Evolutionary conservation across 2,113 vertebrate genomes (phyloP), one percentile per base, ranked within the genome.

Genomic region (Vulpes ferrilata): DNA sequence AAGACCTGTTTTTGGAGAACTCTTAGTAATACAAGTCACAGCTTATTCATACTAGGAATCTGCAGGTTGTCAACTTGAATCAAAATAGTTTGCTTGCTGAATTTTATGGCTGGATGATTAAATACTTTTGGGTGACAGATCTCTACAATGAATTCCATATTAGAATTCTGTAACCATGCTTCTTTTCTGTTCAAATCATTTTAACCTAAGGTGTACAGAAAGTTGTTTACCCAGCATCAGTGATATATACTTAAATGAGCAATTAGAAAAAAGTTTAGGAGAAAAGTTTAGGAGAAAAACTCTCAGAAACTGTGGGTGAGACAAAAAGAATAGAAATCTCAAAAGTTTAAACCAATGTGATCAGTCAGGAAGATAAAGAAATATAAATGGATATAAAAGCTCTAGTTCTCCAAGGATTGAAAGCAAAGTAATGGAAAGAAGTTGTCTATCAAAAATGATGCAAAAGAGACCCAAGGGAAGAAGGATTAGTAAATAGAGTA

Each of bases 1-100:
- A 25, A 97, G 96, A 98, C 88, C 73, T 93, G 67, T 98, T 98
- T 92, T 92, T 98, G 80, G 93, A 86, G 96, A 96, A 95, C 57
- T 94, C 73, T 60, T 25, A 92, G 15, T 62, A 4, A 88, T 96
- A 81, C 13, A 93, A 92, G 90, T 97, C 93, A 88, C 65, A 85
- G 90, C 65, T 94, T 96, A 53, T 93, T 98, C 81, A 96, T 96
- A 96, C 48, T 97, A 27, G 69, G 98, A 97, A 32, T 94, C 85
- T 97, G 57, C 62, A 98, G 85, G 95, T 93, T 96, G 90, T 96
- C 94, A 98, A 82, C 84, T 32, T 93, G 16, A 96, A 86, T 96
- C 71, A 95, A 82, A 91, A 96, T 55, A 60, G 62, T 64, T 88
- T 95, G 57, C 91, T 98, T 86, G 51, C 43, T 48, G 25, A 92